Percentiles rank a stretch among this genome's conserved stretches.
Evolutionary conservation across 1,140 invertebrate genomes (phyloP).

Genomic region (Temnothorax curvispinosus): DNA sequence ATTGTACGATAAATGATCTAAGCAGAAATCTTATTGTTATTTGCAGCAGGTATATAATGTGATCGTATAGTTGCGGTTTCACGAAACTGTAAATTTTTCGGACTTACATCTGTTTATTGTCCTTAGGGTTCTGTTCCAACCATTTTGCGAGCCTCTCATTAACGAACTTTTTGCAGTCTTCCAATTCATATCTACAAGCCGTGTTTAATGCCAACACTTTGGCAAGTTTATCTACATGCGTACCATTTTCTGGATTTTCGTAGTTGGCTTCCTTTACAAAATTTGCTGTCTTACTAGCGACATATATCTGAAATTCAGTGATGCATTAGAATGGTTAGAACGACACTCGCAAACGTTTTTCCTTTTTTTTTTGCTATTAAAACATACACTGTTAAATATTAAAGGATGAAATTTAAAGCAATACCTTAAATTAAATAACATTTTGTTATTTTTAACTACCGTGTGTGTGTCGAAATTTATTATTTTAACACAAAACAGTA

Average conservation of each 20-base stretch:
- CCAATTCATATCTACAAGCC: constrained; percentile 89
- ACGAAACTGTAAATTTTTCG: neutral
- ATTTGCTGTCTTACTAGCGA: neutral
- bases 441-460: no score
- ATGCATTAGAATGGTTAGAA: neutral
- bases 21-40: neutral
- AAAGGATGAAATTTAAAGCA: no score
- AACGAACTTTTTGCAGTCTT: constrained; percentile 88
- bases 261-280: neutral
- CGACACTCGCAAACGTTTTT: neutral
- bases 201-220: constrained; percentile 88
- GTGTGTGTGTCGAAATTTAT: no score
- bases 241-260: constrained; percentile 77
- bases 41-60: neutral
- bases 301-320: constrained; percentile 50
- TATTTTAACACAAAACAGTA: no score
- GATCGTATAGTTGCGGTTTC: neutral
- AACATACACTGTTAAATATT: no score
- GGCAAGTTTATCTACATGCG: constrained; percentile 88
- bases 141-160: constrained; percentile 88
- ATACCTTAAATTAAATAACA: no score
- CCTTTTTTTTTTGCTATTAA: neutral
- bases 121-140: constrained; percentile 85
- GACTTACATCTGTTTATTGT: constrained; percentile 43
- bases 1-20: no score